Evolutionary conservation across 2,797 vertebrate species (phyloP), one percentile per base, ranked within the genome.

Genomic region (Pelobates cultripes): DNA sequence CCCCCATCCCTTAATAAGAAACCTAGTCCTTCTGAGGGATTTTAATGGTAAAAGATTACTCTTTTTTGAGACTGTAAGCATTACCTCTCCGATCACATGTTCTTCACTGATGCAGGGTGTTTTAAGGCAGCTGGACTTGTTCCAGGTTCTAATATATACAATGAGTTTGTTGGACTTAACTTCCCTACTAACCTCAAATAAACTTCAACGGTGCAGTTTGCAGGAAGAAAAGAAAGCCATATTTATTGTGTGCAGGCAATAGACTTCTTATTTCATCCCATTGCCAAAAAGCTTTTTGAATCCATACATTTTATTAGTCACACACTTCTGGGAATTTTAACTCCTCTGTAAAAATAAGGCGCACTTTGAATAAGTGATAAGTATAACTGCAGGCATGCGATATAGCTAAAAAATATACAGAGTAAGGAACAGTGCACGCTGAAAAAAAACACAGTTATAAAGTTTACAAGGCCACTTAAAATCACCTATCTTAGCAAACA

Each of bases 131-230:
- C 63, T 84, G 82, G 82, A 76, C 12, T 4, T 3, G 40, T 44
- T 79, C 82, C 82, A 84, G 55, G 7, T 3, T 57, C 45, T 41
- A 6, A 42, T 71, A n/a, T 84, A 84, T 84, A 75, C 77, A 84
- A 66, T 84, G 67, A 47, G 51, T 45, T 53, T 68, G 51, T 64
- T 66, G 77, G 77, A 45, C 55, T 41, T 44, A 14, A 51, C 68
- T 55, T 45, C 61, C 12, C 15, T 70, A 14, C 44, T 71, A 79
- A 84, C 82, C 82, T 79, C 77, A 84, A 70, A 79, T 79, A 79
- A 79, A 75, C 82, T 71, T 71, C 44, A 53, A 28, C n/a, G 45
- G 15, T 64, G 69, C 42, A 28, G 47, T 42, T 67, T 69, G 51
- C 9, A n/a, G 14, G 42, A 60, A 73, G 12, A 40, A 63, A 28